Evolutionary conservation across 2,113 vertebrate species (phyloP).

Genomic region (Phaetusa simplex): DNA sequence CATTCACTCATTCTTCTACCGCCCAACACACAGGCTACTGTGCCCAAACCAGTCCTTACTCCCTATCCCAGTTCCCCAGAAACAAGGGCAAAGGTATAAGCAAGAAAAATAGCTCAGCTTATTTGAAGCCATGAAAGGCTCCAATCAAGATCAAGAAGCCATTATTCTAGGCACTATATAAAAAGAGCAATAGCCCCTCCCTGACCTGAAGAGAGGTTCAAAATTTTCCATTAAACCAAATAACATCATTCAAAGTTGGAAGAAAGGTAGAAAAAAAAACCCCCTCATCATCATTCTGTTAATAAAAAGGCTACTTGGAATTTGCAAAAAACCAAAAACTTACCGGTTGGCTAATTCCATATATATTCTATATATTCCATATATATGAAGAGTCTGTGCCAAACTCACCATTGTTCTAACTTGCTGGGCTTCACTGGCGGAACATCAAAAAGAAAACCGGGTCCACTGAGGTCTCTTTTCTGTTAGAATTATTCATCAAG

Average conservation of each 20-base stretch:
- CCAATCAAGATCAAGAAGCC: neutral
- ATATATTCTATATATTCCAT: neutral
- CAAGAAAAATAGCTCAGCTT: slow-evolving; percentile 23
- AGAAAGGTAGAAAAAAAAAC: neutral
- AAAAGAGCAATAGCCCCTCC: slow-evolving; percentile 1
- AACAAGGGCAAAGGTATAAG: neutral
- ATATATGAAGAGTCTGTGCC: neutral
- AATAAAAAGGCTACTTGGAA: neutral
- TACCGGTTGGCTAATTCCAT: neutral
- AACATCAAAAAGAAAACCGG: neutral
- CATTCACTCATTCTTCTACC: neutral
- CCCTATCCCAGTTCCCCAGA: neutral
- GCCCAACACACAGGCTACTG: neutral
- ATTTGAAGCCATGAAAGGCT: slow-evolving; percentile 3
- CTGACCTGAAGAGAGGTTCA: neutral
- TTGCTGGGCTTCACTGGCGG: neutral
- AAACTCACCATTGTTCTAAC: neutral
- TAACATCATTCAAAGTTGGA: neutral
- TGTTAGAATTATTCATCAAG: slow-evolving; percentile 17
- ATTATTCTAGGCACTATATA: slow-evolving; percentile 9
- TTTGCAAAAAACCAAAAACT: neutral
- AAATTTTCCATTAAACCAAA: slow-evolving; percentile 21
- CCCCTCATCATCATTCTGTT: neutral
- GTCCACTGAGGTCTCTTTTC: neutral
- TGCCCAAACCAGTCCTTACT: neutral